Base-by-base conservation (phyloP, 1,140 invertebrate species). In the Dinothrombium tinctorium region DNA sequence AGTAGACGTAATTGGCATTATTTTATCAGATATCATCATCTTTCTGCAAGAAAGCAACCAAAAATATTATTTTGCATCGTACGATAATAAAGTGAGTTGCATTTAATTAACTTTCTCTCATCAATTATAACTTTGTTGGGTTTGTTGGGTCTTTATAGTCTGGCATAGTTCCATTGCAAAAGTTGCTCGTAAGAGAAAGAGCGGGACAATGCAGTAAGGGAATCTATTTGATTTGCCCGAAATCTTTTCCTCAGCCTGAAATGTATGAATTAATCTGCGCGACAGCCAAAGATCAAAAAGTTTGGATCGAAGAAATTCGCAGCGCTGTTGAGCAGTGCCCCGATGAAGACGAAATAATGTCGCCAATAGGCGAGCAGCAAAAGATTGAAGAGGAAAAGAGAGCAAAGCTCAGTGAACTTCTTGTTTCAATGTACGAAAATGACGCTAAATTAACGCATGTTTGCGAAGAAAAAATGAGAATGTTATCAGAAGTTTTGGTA, bases 191-290 rank as follows among this genome's bases (percentile, higher is more conserved):
- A 3, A 65, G 84, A 26, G 84, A 90, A 57, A 90, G 90, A 57
- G 80, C 82, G 2, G 82, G 80, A 28, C 72, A 77, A 44, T 81
- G 86, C 49, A 79, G 77, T 7, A 66, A 75, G 2, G 77, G 78
- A 1, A 75, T 89, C 50, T 87, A 87, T 59, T 64, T 89, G 20
- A 84, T 89, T 49, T 57, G 55, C 32, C 78, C 75, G 33, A 79
- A 79, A 54, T 75, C 78, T 1, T 8, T 8, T n/a, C 66, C 67
- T 1, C 75, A 79, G 49, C 83, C 84, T 0, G 87, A 90, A 61
- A 90, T 92, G 84, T 90, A 89, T 56, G 84, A 92, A 56, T 61
- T 94, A 12, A 75, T 87, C 52, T 80, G 87, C 44, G 71, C 75
- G 47, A 74, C 78, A 32, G 78, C 79, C 11, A 78, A 80, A 53